A percentile compares a stretch with the other conserved stretches of the same genome.
Evolutionary conservation across 2,113 vertebrate species (phyloP).

Genomic region (Pantherophis guttatus): DNA sequence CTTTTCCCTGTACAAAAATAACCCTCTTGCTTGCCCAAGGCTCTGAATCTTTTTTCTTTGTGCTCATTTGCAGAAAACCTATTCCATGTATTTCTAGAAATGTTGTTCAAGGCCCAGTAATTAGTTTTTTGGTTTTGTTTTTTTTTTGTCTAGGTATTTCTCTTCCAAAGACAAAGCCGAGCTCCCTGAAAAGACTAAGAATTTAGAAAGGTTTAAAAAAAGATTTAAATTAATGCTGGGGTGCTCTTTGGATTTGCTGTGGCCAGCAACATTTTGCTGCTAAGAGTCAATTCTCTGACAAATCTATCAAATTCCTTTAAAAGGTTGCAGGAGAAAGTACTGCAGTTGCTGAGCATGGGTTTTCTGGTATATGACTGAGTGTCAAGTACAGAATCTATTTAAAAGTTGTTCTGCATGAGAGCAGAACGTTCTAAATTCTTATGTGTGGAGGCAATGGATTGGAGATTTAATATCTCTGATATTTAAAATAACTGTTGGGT

Average conservation of each 20-base stretch:
- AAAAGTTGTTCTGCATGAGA: constrained; percentile 8
- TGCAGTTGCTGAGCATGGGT: background rate
- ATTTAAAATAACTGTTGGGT: background rate
- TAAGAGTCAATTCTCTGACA: constrained; percentile 3
- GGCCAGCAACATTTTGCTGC: constrained; percentile 17
- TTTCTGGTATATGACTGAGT: constrained; percentile 21
- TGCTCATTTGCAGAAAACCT: constrained; percentile 19
- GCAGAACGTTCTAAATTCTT: background rate
- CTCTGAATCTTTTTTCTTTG: constrained; percentile 30
- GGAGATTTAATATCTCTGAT: background rate
- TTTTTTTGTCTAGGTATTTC: constrained; percentile 20
- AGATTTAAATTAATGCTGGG: constrained; percentile 2
- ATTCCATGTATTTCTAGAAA: constrained; percentile 42
- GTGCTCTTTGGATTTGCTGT: background rate
- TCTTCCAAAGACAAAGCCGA: constrained; percentile 17
- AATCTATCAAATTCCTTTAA: background rate
- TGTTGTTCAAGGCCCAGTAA: constrained; percentile 36
- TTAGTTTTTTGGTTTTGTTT: constrained; percentile 6
- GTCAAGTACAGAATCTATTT: background rate
- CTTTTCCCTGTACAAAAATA: constrained; percentile 38
- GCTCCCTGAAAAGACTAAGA: constrained; percentile 38
- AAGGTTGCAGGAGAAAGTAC: background rate
- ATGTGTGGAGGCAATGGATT: background rate
- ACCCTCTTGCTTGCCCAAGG: constrained; percentile 20
- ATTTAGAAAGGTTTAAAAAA: constrained; percentile 13